Percentiles rank a stretch among this genome's conserved stretches.
phyloP scores from a whole-genome alignment of 2,888 invertebrate genomes.

The Acanthopleura granulata region DNA sequence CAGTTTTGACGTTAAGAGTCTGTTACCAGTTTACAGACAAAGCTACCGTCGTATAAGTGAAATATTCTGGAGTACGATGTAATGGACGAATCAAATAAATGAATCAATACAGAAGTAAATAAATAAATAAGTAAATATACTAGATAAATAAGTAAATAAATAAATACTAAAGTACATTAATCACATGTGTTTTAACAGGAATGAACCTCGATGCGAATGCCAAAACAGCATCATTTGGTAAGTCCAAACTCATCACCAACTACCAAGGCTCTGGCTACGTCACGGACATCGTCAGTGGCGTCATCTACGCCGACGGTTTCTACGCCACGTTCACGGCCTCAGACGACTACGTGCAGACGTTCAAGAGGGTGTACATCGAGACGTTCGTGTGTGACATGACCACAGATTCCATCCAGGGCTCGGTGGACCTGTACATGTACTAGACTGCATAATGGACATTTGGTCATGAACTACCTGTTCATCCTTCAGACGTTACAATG shows the following conservation, averaged over 20 bases:
- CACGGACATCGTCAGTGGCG: slow-evolving; percentile 18
- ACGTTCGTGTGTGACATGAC: slow-evolving; percentile 22
- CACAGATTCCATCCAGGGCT: background rate
- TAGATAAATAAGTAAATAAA: too few species aligned
- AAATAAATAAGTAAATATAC: too few species aligned
- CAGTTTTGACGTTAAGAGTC: too few species aligned
- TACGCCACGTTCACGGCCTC: slow-evolving; percentile 21
- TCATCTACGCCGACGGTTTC: slow-evolving; percentile 12
- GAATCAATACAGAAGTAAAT: too few species aligned
- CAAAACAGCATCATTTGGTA: background rate
- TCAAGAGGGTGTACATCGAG: slow-evolving; percentile 21
- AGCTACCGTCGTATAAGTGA: too few species aligned
- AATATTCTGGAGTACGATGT: too few species aligned
- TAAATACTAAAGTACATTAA: background rate
- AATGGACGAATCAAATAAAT: too few species aligned
- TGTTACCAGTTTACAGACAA: too few species aligned
- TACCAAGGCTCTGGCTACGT: slow-evolving; percentile 25
- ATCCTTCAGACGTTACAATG: too few species aligned
- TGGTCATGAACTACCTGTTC: too few species aligned
- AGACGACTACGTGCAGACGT: slow-evolving; percentile 1
- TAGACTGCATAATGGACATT: background rate
- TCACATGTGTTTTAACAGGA: background rate
- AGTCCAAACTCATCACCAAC: slow-evolving; percentile 24
- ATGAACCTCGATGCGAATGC: background rate
- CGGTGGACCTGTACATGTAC: background rate